Conservation (phyloP, 2,113 vertebrate genomes). For the Progne subis region DNA sequence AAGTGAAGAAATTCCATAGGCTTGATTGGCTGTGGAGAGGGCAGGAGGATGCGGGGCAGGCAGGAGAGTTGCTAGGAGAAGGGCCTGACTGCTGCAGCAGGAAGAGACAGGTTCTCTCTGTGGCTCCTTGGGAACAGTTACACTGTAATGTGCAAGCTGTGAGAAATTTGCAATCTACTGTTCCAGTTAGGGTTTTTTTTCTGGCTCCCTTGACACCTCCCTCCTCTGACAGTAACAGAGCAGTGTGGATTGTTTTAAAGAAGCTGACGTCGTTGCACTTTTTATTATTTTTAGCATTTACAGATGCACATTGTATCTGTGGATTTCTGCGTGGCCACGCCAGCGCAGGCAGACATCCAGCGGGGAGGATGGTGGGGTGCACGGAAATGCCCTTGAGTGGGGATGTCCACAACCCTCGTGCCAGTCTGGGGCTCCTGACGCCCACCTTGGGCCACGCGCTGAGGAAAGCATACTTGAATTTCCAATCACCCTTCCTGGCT, state of each 20-base stretch:
- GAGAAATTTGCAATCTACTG: slow-evolving; percentile 79
- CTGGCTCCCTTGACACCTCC: slow-evolving; percentile 62
- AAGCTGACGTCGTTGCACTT: slow-evolving; percentile 80
- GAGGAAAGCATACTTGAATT: slow-evolving; percentile 79
- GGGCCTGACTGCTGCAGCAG: slow-evolving; percentile 1
- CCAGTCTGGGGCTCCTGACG: neutral
- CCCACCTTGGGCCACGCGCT: slow-evolving; percentile 9
- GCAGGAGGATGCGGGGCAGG: neutral
- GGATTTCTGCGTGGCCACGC: slow-evolving; percentile 50
- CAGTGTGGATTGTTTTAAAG: slow-evolving; percentile 70
- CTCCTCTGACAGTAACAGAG: slow-evolving; percentile 60
- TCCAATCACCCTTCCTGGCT: slow-evolving; percentile 63
- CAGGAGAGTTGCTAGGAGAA: slow-evolving; percentile 12
- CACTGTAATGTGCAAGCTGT: slow-evolving; percentile 74
- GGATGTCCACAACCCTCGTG: slow-evolving; percentile 20
- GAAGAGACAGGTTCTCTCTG: slow-evolving; percentile 9
- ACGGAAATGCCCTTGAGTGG: slow-evolving; percentile 29
- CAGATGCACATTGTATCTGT: slow-evolving; percentile 78
- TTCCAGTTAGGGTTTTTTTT: slow-evolving; percentile 48
- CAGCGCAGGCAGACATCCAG: slow-evolving; percentile 63
- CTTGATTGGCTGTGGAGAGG: slow-evolving; percentile 4
- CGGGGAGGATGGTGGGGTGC: slow-evolving; percentile 37
- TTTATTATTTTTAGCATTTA: slow-evolving; percentile 70
- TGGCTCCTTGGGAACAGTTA: slow-evolving; percentile 54
- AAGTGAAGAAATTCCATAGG: slow-evolving; percentile 20